phyloP scores from a whole-genome alignment of 64 coral and sea anemone species.

The Astreopora myriophthalma region DNA sequence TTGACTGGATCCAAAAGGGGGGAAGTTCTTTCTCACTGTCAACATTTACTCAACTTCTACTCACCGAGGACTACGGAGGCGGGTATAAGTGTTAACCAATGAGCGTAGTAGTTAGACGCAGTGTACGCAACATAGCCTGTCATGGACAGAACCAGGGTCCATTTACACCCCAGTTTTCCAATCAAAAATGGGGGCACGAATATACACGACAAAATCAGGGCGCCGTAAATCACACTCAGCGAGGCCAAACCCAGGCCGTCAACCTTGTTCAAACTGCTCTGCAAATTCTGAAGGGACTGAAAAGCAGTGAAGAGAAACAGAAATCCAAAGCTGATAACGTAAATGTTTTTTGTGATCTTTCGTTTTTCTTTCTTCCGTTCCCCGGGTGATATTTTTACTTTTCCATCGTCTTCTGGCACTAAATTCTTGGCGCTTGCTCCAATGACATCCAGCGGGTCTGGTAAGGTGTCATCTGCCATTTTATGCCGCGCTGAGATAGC shows the following conservation, averaged over 20 bases:
- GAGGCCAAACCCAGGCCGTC: constrained; percentile 82
- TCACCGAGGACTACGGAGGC: constrained; percentile 89
- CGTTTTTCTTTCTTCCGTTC: constrained; percentile 64
- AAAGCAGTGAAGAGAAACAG: constrained; percentile 95
- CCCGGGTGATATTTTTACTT: constrained; percentile 16
- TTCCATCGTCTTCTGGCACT: background rate
- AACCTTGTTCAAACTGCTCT: constrained; percentile 92
- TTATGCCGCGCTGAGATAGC: too few relatives aligned
- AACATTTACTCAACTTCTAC: too few relatives aligned
- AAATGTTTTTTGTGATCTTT: constrained; percentile 88
- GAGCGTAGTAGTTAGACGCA: constrained; percentile 84
- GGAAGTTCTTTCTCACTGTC: too few relatives aligned
- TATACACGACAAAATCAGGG: constrained; percentile 91
- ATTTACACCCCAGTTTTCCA: constrained; percentile 92
- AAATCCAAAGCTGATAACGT: constrained; percentile 85
- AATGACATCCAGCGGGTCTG: background rate
- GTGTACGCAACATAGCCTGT: constrained; percentile 86
- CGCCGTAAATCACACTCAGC: constrained; percentile 85
- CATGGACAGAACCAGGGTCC: constrained; percentile 91
- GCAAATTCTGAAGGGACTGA: constrained; percentile 95
- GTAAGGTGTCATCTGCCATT: background rate
- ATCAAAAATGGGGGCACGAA: constrained; percentile 92
- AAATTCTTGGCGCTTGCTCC: background rate
- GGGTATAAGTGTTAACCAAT: constrained; percentile 86
- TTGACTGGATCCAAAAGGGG: too few relatives aligned